Evolutionary conservation across 2,888 invertebrate species (phyloP), one percentile per base, ranked within the genome.

Genomic region (Nomada hirtipes): DNA sequence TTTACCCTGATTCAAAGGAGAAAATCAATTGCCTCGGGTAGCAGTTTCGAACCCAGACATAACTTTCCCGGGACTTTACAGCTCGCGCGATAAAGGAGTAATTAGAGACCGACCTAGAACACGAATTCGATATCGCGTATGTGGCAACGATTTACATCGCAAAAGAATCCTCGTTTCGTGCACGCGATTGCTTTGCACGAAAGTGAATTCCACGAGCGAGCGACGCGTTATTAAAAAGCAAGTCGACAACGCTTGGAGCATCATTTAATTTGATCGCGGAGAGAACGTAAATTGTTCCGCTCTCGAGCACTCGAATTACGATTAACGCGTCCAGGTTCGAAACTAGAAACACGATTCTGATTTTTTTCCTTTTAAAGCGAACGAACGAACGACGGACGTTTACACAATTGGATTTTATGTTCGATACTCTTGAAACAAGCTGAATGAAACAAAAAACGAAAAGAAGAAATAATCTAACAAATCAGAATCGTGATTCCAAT

Each of bases 401-500:
- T 18, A 78, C 61, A 50, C 44, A 44, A 64, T 26, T 11, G 20
- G 29, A 18, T 36, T 64, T 26, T 23, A 15, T 42, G 63, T 26
- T 42, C n/a, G 20, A 59, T 13, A 26, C 11, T 65, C 47, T 20
- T 47, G 47, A 47, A 47, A 47, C 47, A 47, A 15, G 47, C 15
- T 47, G 47, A 47, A 47, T 3, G n/a, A 50, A 47, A 11, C 18
- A 26, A 26, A 11, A 44, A 4, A 4, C 55, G 55, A 69, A 50
- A 69, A 29, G 10, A 29, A n/a, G 50, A 4, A 29, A 52, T 10
- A 15, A 52, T 60, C 29, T 7, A 44, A 20, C 9, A 59, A 83
- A 89, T 87, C 91, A 88, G 89, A 91, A 91, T 90, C 87, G 88
- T 89, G 74, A 89, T 89, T 91, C 88, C 81, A 18, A 76, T 70